These are phyloP conservation scores for Pangasius sanitwongsei DNA, from an alignment of 2,797 vertebrate genomes.

Conservation along the genomic window DNA sequence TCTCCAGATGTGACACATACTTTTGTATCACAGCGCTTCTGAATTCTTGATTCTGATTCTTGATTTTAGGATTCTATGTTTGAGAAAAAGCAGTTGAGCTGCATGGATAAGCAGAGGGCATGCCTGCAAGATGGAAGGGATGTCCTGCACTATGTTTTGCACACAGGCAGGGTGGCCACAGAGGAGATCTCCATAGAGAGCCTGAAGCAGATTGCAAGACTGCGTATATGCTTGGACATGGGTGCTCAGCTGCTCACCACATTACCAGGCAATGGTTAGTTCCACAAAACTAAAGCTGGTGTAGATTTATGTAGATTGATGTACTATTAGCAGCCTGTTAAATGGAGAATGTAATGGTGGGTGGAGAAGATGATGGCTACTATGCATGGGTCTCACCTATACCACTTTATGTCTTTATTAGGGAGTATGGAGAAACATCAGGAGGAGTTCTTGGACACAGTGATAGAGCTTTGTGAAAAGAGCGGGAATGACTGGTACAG, in stretches of 20 bases:
- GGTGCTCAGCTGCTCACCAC: slow-evolving; percentile 74
- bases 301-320: neutral
- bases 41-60: neutral
- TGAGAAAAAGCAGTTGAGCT: slow-evolving; percentile 76
- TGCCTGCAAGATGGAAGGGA: slow-evolving; percentile 67
- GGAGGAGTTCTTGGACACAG: slow-evolving; percentile 67
- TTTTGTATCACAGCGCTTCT: neutral
- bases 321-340: neutral
- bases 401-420: neutral
- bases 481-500: slow-evolving; percentile 82
- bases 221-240: slow-evolving; percentile 82
- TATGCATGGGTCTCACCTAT: neutral
- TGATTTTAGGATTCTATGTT: slow-evolving; percentile 84
- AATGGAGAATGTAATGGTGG: neutral
- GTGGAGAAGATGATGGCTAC: neutral
- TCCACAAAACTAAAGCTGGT: neutral
- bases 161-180: neutral
- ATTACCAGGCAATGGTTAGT: slow-evolving; percentile 4
- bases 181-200: slow-evolving; percentile 72
- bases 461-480: slow-evolving; percentile 70
- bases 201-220: slow-evolving; percentile 83
- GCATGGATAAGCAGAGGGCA: slow-evolving; percentile 46
- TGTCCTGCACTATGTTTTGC: slow-evolving; percentile 57
- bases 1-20: neutral
- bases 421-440: slow-evolving; percentile 28